These are phyloP conservation scores for Ganaspis brasiliensis DNA, from an alignment of 2,888 invertebrate species.

Conservation along the genomic window DNA sequence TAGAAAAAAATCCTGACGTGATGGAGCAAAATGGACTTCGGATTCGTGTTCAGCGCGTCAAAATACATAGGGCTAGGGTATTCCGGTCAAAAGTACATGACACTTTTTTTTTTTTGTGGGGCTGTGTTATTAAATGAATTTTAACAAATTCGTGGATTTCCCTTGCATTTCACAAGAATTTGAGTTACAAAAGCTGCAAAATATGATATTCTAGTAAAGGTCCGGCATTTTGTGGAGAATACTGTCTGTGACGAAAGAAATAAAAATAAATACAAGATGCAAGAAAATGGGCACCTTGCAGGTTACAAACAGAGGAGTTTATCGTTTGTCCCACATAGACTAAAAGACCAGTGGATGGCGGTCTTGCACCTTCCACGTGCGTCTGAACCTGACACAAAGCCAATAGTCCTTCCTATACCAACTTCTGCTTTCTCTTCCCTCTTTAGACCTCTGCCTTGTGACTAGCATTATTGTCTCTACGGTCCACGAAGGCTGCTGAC, in stretches of 20 bases:
- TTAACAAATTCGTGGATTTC: too few relatives aligned
- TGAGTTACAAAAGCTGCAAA: too few relatives aligned
- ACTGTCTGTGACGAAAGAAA: constrained; percentile 42
- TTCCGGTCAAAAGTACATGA: too few relatives aligned
- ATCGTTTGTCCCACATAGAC: constrained; percentile 65
- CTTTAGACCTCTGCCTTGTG: constrained; percentile 3
- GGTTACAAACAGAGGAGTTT: constrained; percentile 62
- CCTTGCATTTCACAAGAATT: too few relatives aligned
- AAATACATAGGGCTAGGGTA: too few relatives aligned
- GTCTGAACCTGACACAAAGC: constrained; percentile 67
- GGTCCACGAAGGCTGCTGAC: constrained; percentile 35
- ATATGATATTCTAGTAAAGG: neutral
- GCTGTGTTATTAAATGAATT: too few relatives aligned
- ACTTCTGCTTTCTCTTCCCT: constrained; percentile 15
- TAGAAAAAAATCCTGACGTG: too few relatives aligned
- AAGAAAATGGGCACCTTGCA: constrained; percentile 39
- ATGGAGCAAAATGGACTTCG: too few relatives aligned
- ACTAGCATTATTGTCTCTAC: constrained; percentile 50
- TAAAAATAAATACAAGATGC: constrained; percentile 47
- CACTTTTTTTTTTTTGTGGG: too few relatives aligned
- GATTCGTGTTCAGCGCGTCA: too few relatives aligned
- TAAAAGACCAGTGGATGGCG: constrained; percentile 52
- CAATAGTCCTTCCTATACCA: constrained; percentile 54
- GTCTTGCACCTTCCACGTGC: constrained; percentile 39
- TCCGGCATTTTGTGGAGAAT: neutral